phyloP scores from a whole-genome alignment of 1,140 invertebrate genomes.

The Apis laboriosa region DNA sequence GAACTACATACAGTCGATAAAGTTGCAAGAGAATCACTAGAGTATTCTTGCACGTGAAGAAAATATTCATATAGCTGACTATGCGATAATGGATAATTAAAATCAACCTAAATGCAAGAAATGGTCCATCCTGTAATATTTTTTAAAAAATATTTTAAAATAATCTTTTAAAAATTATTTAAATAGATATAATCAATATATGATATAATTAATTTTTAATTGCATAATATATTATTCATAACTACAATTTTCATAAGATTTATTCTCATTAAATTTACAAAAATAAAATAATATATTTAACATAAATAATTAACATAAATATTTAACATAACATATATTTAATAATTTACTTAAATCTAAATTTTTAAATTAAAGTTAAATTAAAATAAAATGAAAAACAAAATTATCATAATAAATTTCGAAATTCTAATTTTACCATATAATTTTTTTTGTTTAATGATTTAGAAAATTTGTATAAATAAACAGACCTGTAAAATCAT shows the following conservation, averaged over 20 bases:
- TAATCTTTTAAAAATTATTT: background rate
- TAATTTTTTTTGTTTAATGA: background rate
- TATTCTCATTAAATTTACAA: too few relatives aligned
- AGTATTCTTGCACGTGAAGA: slow-evolving; percentile 95
- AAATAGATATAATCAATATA: background rate
- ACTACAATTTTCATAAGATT: too few relatives aligned
- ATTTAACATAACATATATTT: too few relatives aligned
- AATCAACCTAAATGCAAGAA: slow-evolving; percentile 90
- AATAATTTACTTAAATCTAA: too few relatives aligned
- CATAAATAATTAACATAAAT: too few relatives aligned
- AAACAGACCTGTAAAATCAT: slow-evolving; percentile 84
- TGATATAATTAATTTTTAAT: too few relatives aligned
- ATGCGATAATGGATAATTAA: slow-evolving; percentile 93
- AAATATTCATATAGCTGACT: slow-evolving; percentile 95
- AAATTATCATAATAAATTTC: too few relatives aligned
- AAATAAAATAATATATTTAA: too few relatives aligned
- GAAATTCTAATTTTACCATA: too few relatives aligned
- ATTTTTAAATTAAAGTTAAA: too few relatives aligned
- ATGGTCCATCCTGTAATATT: slow-evolving; percentile 87
- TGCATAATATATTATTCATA: too few relatives aligned
- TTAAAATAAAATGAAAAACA: too few relatives aligned
- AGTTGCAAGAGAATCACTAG: slow-evolving; percentile 92
- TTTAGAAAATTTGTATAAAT: background rate
- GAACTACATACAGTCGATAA: slow-evolving; percentile 91
- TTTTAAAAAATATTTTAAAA: background rate